Evolutionary conservation across 2,797 vertebrate genomes (phyloP), one percentile per base, ranked within the genome.

Genomic region (Epinephelus coioides): DNA sequence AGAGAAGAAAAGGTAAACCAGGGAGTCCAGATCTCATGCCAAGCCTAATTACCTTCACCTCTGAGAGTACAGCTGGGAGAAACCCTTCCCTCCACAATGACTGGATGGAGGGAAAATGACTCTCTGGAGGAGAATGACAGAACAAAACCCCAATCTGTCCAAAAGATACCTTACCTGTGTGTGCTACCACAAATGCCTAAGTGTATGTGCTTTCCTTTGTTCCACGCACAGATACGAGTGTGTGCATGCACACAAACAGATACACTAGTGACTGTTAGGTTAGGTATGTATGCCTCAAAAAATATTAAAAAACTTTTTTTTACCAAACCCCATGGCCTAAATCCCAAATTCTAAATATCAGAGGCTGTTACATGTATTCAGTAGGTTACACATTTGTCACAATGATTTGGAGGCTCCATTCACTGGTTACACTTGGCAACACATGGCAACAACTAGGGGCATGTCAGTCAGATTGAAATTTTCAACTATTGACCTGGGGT

Each of bases 11-110:
- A 83, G 73, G 83, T 84, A 86, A 72, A 83, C 83, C 76, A 81
- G 72, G 70, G 83, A 86, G 86, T 87, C 83, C 69, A 75, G 82
- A 79, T 89, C 73, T 85, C 80, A 86, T 87, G 88, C 92, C 93
- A 94, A 83, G 82, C 65, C 92, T 91, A 93, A 94, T 95, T 95
- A 94, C 87, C 76, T 88, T 78, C 78, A 90, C 86, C 86, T 90
- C 77, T 62, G 82, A 89, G 81, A 78, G 55, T 81, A 53, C 1
- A 15, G 72, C 40, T 60, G 46, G 55, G 71, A 76, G 62, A 61
- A 87, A 78, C 40, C 74, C 38, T 78, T 79, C 76, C 55, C 59
- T 83, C 73, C 65, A 67, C 73, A 23, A 60, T 54, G 69, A 82
- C 76, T 81, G 69, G 76, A 79, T 50, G 40, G 66, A 87, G 65